Conservation (phyloP, 2,113 vertebrate genomes). For the Columbina picui region DNA sequence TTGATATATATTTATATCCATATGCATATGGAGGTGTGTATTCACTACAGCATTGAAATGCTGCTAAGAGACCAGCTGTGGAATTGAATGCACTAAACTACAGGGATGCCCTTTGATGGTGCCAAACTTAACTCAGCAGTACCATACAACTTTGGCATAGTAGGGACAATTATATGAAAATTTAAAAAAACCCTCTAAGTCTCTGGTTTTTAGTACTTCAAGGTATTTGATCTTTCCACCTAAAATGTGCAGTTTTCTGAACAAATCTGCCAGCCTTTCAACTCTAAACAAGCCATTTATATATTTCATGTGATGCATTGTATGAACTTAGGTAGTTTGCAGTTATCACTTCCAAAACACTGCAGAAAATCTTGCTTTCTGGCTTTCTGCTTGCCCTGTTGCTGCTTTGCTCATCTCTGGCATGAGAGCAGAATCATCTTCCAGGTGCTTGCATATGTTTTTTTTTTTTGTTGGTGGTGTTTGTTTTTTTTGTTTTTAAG, state of each 20-base stretch:
- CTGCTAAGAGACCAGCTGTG: neutral
- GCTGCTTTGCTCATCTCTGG: neutral
- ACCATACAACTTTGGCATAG: neutral
- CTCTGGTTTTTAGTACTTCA: neutral
- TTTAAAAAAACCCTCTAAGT: neutral
- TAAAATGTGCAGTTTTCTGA: neutral
- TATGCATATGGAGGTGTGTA: neutral
- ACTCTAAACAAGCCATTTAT: neutral
- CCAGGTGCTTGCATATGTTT: neutral
- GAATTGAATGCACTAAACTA: neutral
- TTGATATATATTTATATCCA: neutral
- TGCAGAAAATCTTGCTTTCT: neutral
- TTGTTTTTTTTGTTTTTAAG: too few species aligned
- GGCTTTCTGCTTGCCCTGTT: neutral
- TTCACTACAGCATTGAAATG: neutral
- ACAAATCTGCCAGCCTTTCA: neutral
- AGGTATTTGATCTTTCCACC: neutral
- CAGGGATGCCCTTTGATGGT: neutral
- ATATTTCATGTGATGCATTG: neutral
- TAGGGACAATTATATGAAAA: neutral
- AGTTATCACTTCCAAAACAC: neutral
- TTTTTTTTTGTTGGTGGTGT: too few species aligned
- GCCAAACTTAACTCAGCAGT: neutral
- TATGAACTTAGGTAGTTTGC: neutral
- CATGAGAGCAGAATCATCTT: neutral